Evolutionary conservation across 2,797 vertebrate genomes (phyloP).

Genomic region (Rhincodon typus): DNA sequence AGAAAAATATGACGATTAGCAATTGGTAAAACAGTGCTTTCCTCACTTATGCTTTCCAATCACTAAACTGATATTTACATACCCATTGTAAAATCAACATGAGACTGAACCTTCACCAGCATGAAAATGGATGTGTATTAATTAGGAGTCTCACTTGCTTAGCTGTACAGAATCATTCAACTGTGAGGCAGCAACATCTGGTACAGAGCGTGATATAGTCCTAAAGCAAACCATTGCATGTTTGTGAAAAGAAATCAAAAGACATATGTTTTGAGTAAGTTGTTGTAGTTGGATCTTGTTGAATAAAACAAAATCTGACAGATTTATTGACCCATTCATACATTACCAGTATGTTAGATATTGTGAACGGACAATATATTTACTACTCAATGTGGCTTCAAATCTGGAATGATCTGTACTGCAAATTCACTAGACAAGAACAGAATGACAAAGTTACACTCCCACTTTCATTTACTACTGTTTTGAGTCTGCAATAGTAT

Average conservation of each 20-base stretch:
- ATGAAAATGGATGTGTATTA: not conserved
- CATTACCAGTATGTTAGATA: not conserved
- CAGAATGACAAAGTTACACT: not conserved
- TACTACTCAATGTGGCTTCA: not conserved
- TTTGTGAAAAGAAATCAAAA: not conserved
- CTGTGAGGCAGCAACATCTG: not conserved
- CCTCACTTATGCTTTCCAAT: not conserved
- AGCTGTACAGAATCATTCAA: not conserved
- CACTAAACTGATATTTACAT: not conserved
- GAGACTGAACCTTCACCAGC: not conserved
- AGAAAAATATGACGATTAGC: not conserved
- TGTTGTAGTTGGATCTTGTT: not conserved
- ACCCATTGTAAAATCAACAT: not conserved
- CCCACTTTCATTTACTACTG: not conserved
- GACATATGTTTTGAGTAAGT: not conserved
- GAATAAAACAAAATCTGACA: not conserved
- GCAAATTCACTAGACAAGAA: not conserved
- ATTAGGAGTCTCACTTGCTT: not conserved
- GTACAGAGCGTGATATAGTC: not conserved
- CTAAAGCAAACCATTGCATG: not conserved
- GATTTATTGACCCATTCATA: not conserved
- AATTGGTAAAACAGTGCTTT: not conserved
- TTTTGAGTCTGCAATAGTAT: not conserved
- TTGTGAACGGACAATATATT: constrained; percentile 10
- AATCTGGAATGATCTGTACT: not conserved